Conservation (phyloP, 2,113 vertebrate genomes). For the Anolis carolinensis region DNA sequence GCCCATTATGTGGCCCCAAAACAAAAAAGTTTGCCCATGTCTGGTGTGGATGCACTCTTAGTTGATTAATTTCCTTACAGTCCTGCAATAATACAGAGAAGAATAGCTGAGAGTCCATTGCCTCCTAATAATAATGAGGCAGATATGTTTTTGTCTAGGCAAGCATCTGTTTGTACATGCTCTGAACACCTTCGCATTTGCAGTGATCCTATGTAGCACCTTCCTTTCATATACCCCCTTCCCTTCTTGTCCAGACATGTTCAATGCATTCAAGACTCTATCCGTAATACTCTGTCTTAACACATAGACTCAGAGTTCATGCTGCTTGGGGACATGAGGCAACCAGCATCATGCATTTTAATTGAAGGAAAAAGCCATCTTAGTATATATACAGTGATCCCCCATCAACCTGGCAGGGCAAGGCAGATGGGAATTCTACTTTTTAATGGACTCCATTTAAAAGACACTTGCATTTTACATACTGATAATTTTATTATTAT, state of each 20-base stretch:
- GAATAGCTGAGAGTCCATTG: not conserved
- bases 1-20: too few relatives aligned
- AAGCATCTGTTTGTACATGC: not conserved
- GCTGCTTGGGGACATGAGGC: slow-evolving; percentile 40
- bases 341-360: slow-evolving; percentile 59
- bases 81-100: too few relatives aligned
- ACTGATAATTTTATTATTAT: slow-evolving; percentile 66
- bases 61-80: too few relatives aligned
- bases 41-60: too few relatives aligned
- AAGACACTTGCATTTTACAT: slow-evolving; percentile 66
- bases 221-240: not conserved
- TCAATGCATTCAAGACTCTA: slow-evolving; percentile 19
- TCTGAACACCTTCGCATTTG: not conserved
- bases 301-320: not conserved
- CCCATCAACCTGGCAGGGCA: slow-evolving; percentile 57
- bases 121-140: too few relatives aligned
- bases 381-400: slow-evolving; percentile 26
- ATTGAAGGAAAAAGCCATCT: slow-evolving; percentile 57
- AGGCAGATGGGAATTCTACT: slow-evolving; percentile 45
- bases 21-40: too few relatives aligned
- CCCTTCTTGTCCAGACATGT: not conserved
- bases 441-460: slow-evolving; percentile 67
- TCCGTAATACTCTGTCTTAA: not conserved
- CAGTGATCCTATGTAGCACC: not conserved
- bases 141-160: too few relatives aligned